Base-by-base conservation (phyloP, 2,797 vertebrate genomes). In the Tiaroga cobitis region DNA sequence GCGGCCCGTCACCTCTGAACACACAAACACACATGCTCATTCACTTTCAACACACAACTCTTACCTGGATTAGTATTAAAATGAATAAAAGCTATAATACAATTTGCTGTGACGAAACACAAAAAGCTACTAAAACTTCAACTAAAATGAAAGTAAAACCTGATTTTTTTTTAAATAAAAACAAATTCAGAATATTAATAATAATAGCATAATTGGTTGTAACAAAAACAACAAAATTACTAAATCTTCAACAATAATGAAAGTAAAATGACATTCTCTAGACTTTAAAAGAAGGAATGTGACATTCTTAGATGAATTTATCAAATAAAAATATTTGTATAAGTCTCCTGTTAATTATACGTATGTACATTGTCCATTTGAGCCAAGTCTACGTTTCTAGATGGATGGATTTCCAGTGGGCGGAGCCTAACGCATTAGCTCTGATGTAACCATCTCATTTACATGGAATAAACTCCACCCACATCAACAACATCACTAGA, bases 1-100 rank as follows among this genome's bases (percentile, higher is more conserved):
- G 54, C 37, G 37, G 2, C 76, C 76, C 76, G 5, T 78, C 76
- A 78, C 76, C 76, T 63, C 76, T 6, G 73, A 29, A 63, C 39
- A 63, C 34, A 61, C 18, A 3, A 32, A 56, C 54, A 46, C 54
- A 70, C 67, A 87, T n/a, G 70, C 43, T 32, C 59, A 76, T n/a
- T 82, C 63, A 72, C 11, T 61, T 13, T 67, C 41, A 54, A 29
- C 13, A 29, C 59, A 63, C n/a, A 61, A 8, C 63, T 32, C 63
- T 65, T 65, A 65, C 63, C 63, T 65, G 6, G 6, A 65, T 1
- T 18, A 32, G 5, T 8, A 65, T 18, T 11, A 1, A 4, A 61
- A 15, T 15, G 5, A 26, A 61, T 49, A 18, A 61, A 61, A 61
- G 26, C 4, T 4, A 0, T 13, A 26, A 61, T 61, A 15, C 0